phyloP scores from a whole-genome alignment of 2,113 vertebrate species.

The Corydoras maculifer region DNA sequence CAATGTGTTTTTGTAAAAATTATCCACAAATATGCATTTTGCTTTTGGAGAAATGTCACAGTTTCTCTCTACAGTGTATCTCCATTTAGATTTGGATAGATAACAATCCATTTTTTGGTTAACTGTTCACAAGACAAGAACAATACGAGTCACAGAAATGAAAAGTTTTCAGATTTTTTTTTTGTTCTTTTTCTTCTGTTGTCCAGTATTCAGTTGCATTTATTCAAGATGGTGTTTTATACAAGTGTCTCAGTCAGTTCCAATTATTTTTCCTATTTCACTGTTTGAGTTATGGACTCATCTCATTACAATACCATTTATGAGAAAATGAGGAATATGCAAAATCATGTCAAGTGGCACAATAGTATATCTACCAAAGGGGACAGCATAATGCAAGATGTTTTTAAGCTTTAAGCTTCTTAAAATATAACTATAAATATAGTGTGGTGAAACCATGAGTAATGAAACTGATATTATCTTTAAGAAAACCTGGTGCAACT shows the following conservation, averaged over 20 bases:
- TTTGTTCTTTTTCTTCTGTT: conserved; percentile 21
- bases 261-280: neutral
- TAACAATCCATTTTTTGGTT: conserved; percentile 39
- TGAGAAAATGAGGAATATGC: neutral
- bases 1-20: no score
- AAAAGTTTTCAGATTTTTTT: conserved; percentile 8
- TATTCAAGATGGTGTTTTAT: conserved; percentile 1
- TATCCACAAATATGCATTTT: no score
- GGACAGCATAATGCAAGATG: no score
- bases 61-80: conserved; percentile 50
- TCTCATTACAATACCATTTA: neutral
- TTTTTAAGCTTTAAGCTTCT: no score
- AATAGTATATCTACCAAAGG: no score
- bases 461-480: neutral
- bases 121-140: conserved; percentile 17
- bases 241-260: neutral
- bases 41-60: conserved; percentile 27
- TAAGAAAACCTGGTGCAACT: neutral
- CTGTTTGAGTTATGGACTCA: neutral
- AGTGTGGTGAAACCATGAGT: no score
- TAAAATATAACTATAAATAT: no score
- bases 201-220: neutral
- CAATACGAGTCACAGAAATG: conserved; percentile 19
- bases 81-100: conserved; percentile 43
- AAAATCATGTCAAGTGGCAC: neutral